A percentile compares a stretch with the other conserved stretches of the same genome.
Evolutionary conservation across 1,140 invertebrate genomes (phyloP).

Genomic region (Meloidogyne floridensis): DNA sequence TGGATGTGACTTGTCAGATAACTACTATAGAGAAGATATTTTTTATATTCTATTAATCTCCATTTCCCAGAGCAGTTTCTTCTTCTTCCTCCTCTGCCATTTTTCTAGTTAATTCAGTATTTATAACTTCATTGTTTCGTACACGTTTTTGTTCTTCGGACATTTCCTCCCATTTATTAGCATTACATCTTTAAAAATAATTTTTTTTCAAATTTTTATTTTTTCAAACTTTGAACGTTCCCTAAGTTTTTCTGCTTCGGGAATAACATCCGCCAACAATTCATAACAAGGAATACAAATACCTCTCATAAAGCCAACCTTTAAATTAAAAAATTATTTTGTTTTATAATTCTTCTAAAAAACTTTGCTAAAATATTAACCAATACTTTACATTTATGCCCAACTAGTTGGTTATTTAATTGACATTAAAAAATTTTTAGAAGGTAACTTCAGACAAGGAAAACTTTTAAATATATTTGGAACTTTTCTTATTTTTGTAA

Average conservation of each 20-base stretch:
- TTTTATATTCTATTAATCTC: slow-evolving; percentile 17
- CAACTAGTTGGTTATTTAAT: no score
- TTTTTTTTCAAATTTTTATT: slow-evolving; percentile 67
- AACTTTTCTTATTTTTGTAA: no score
- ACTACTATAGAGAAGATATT: background rate
- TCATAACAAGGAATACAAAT: slow-evolving; percentile 82
- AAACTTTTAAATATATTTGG: no score
- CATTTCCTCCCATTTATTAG: slow-evolving; percentile 69
- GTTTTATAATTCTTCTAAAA: no score
- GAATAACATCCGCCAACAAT: slow-evolving; percentile 74
- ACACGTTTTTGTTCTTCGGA: slow-evolving; percentile 64
- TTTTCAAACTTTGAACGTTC: slow-evolving; percentile 71
- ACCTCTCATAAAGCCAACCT: slow-evolving; percentile 66
- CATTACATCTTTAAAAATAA: slow-evolving; percentile 56
- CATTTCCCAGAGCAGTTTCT: slow-evolving; percentile 20
- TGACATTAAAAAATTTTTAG: no score
- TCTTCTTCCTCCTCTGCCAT: slow-evolving; percentile 15
- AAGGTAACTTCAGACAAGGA: no score
- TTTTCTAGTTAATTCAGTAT: background rate
- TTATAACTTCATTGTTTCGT: background rate
- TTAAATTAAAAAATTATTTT: slow-evolving; percentile 59
- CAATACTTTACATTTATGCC: no score
- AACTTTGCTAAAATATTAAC: no score
- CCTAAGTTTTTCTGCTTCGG: slow-evolving; percentile 75
- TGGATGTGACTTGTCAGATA: no score